A percentile compares a stretch with the other conserved stretches of the same genome.
phyloP scores from a whole-genome alignment of 2,888 invertebrate genomes.

The Slavum lentiscoides region DNA sequence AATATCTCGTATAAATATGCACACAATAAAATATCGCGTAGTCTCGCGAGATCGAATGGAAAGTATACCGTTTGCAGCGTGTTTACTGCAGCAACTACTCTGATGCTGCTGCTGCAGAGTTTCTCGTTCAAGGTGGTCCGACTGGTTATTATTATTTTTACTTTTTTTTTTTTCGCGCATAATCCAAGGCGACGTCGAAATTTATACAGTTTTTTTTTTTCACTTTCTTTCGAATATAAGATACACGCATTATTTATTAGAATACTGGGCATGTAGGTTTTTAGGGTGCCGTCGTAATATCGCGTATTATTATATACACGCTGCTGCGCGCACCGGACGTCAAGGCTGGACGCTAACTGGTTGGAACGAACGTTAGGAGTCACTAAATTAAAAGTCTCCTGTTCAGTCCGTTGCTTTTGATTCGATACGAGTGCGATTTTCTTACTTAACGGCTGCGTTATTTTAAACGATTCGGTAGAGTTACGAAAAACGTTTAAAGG shows the following conservation, averaged over 20 bases:
- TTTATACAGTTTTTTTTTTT: background rate
- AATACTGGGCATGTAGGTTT: background rate
- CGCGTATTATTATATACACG: background rate
- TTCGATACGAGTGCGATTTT: no score
- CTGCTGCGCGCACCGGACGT: background rate
- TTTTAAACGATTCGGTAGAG: no score
- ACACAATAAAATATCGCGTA: no score
- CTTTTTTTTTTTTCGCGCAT: conserved; percentile 16
- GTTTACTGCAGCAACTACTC: background rate
- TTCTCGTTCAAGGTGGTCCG: conserved; percentile 47
- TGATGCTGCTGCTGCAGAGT: background rate
- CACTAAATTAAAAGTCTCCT: no score
- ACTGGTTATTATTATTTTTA: conserved; percentile 38
- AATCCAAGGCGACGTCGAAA: conserved; percentile 17
- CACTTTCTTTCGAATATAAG: conserved; percentile 30
- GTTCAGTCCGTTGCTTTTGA: no score
- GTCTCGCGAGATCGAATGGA: conserved; percentile 29
- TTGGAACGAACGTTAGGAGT: no score
- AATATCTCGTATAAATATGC: no score
- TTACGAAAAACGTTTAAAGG: no score
- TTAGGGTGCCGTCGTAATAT: background rate
- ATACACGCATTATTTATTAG: background rate
- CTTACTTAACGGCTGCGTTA: no score
- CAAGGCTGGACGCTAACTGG: no score
- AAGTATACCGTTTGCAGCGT: conserved; percentile 31